A percentile compares a stretch with the other conserved stretches of the same genome.
Conservation (phyloP, 2,888 invertebrate species). For the Caenorhabditis sp. region DNA sequence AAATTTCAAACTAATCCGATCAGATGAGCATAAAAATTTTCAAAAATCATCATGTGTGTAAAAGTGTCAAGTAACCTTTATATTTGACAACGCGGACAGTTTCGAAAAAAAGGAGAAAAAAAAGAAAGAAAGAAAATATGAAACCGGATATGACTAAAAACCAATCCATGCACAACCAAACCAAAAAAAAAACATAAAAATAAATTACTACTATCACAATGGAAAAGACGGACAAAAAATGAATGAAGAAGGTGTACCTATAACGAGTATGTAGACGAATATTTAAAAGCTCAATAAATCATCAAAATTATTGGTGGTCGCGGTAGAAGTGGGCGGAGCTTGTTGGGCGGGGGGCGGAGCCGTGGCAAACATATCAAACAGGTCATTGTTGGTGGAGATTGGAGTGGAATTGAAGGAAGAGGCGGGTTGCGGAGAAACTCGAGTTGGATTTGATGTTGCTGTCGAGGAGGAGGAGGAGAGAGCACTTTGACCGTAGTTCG, state of each 20-base stretch:
- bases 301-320: slow-evolving; percentile 29
- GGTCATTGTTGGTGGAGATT: slow-evolving; percentile 28
- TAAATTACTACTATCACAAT: slow-evolving; percentile 23
- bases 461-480: slow-evolving; percentile 5
- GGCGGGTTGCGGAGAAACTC: background rate
- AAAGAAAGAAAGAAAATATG: background rate
- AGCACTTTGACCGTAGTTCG: slow-evolving; percentile 40
- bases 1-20: too few relatives aligned
- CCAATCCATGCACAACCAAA: slow-evolving; percentile 15
- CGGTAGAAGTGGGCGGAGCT: slow-evolving; percentile 3
- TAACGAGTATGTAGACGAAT: background rate
- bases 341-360: slow-evolving; percentile 30
- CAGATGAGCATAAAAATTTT: too few relatives aligned
- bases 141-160: slow-evolving; percentile 7
- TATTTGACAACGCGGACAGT: background rate
- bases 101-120: background rate
- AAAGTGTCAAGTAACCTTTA: too few relatives aligned
- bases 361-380: slow-evolving; percentile 36
- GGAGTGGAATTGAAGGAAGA: background rate
- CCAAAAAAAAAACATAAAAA: slow-evolving; percentile 8
- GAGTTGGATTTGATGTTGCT: background rate
- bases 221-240: slow-evolving; percentile 8
- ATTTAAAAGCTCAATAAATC: slow-evolving; percentile 42
- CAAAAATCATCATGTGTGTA: too few relatives aligned
- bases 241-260: background rate